Conservation (phyloP, 2,113 vertebrate genomes). For the Baryphthengus martii region DNA sequence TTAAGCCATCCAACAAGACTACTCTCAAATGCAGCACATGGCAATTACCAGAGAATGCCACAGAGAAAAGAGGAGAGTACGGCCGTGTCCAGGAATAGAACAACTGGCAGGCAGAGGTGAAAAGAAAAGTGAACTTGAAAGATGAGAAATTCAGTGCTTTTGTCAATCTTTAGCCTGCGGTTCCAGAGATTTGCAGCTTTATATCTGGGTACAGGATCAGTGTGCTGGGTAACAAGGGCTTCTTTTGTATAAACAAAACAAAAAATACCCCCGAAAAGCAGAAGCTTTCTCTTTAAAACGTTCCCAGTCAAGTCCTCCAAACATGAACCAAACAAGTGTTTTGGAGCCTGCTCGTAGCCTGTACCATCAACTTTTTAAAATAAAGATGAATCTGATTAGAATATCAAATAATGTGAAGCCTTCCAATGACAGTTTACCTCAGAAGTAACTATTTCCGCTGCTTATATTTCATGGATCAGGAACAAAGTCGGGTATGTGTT, state of each 20-base stretch:
- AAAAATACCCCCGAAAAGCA: not conserved
- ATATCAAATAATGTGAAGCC: not conserved
- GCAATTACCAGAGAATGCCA: not conserved
- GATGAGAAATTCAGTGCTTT: not conserved
- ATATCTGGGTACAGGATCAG: not conserved
- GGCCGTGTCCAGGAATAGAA: not conserved
- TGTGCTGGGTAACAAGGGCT: not conserved
- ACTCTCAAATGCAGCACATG: fast-evolving
- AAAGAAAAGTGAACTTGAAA: not conserved
- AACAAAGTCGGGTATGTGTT: not conserved
- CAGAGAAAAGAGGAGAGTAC: fast-evolving
- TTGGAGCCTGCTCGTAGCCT: not conserved
- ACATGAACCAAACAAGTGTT: not conserved
- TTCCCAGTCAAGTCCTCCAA: not conserved
- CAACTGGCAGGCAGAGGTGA: fast-evolving
- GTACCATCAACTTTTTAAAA: not conserved
- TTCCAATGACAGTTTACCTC: not conserved
- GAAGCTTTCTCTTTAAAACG: fast-evolving
- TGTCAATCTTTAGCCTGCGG: not conserved
- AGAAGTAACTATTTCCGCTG: not conserved
- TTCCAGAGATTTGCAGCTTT: not conserved
- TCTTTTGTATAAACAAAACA: not conserved
- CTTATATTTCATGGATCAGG: not conserved
- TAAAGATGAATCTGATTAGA: not conserved
- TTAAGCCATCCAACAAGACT: not conserved